These are phyloP conservation scores for Gila robusta DNA, from an alignment of 2,797 vertebrate genomes.

Conservation along the genomic window DNA sequence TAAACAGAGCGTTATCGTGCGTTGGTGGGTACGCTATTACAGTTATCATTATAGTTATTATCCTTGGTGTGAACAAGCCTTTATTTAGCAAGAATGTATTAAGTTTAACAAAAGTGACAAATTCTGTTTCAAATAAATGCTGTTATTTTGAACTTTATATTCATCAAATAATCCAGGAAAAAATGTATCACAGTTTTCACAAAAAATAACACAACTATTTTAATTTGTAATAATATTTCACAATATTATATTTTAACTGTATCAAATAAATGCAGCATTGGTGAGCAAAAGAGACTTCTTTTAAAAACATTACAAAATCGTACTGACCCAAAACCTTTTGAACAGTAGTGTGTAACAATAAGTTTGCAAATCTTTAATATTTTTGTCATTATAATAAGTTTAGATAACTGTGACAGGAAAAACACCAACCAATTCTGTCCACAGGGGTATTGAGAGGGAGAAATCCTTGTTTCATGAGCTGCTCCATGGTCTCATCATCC, in stretches of 20 bases:
- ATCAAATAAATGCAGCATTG: background rate
- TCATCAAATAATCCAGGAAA: background rate
- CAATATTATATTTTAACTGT: background rate
- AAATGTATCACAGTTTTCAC: background rate
- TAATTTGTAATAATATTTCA: background rate
- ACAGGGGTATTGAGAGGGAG: slow-evolving; percentile 94
- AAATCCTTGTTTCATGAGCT: slow-evolving; percentile 94
- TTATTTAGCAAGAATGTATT: background rate
- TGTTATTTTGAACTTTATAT: background rate
- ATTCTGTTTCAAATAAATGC: background rate
- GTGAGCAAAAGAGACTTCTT: background rate
- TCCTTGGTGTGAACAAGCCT: background rate
- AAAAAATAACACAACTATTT: background rate
- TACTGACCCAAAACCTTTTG: background rate
- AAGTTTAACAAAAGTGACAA: background rate
- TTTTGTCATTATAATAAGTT: background rate
- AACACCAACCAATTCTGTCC: slow-evolving; percentile 87
- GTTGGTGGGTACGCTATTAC: background rate
- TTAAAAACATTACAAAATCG: background rate
- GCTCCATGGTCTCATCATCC: slow-evolving; percentile 93
- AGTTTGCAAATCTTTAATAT: background rate
- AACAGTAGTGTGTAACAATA: background rate
- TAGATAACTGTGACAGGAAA: background rate
- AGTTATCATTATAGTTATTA: background rate
- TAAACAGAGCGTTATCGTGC: background rate